phyloP scores from a whole-genome alignment of 2,888 invertebrate genomes.

The Orthosia cruda region DNA sequence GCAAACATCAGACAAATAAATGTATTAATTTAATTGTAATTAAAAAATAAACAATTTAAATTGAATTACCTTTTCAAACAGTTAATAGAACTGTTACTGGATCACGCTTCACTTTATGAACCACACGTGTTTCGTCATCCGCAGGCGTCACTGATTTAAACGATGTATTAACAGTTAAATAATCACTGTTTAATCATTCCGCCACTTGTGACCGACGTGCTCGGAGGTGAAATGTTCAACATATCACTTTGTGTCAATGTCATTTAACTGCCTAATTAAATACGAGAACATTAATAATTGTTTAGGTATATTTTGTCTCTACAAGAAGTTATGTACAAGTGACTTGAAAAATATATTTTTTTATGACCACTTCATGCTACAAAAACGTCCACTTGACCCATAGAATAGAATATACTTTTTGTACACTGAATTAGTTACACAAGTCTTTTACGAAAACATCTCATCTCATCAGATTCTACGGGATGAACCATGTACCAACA shows the following conservation, averaged over 20 bases:
- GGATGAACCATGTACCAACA: neutral
- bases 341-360: no score
- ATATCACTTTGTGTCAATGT: neutral
- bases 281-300: no score
- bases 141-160: conserved; percentile 6
- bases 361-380: no score
- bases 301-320: no score
- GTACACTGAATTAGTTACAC: no score
- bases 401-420: no score
- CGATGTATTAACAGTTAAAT: neutral
- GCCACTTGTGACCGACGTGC: neutral
- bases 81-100: neutral
- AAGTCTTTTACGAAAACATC: no score
- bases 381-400: neutral
- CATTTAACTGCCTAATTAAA: no score
- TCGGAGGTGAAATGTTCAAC: neutral
- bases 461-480: no score
- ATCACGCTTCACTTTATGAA: neutral
- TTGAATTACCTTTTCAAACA: neutral
- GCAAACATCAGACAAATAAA: no score
- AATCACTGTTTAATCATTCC: neutral
- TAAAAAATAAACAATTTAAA: neutral
- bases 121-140: neutral
- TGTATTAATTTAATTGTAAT: no score
- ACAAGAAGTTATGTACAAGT: no score